These are phyloP conservation scores for Styela clava DNA, from an alignment of 23 tunicate species.

Conservation along the genomic window DNA sequence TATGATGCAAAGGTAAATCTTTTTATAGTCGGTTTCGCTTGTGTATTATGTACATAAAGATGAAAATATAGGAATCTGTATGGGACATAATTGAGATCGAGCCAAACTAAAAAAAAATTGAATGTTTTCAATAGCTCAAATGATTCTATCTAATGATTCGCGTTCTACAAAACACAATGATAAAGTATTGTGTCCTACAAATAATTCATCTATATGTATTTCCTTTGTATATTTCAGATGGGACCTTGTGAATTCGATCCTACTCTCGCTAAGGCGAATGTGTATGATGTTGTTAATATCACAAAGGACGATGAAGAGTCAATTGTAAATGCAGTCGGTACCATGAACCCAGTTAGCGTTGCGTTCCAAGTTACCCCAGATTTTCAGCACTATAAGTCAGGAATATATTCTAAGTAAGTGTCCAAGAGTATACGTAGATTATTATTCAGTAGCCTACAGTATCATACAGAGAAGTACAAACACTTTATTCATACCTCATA, in stretches of 20 bases:
- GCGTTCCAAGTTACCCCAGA: slow-evolving; percentile 86
- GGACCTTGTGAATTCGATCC: slow-evolving; percentile 65
- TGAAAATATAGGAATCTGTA: too few species aligned
- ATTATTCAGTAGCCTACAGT: too few species aligned
- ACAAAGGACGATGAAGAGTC: slow-evolving; percentile 82
- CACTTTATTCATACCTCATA: too few species aligned
- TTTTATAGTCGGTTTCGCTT: too few species aligned
- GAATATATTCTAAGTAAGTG: slow-evolving; percentile 81
- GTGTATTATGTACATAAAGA: not conserved
- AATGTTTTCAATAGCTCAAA: too few species aligned
- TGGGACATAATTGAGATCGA: too few species aligned
- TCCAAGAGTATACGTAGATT: too few species aligned
- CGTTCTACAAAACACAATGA: too few species aligned
- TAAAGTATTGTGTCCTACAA: too few species aligned
- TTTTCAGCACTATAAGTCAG: slow-evolving; percentile 74
- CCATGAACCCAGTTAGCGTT: slow-evolving; percentile 73
- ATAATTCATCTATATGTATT: not conserved
- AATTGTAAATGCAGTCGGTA: slow-evolving; percentile 59
- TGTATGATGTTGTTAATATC: slow-evolving; percentile 67
- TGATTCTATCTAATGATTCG: too few species aligned
- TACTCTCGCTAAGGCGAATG: slow-evolving; percentile 55
- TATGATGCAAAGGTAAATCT: slow-evolving; percentile 63
- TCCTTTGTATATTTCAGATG: slow-evolving; percentile 21
- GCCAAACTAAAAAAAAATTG: too few species aligned
- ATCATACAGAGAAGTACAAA: too few species aligned